These are phyloP conservation scores for Caenorhabditis tropicalis DNA, from an alignment of 1,140 invertebrate species.

Conservation along the genomic window DNA sequence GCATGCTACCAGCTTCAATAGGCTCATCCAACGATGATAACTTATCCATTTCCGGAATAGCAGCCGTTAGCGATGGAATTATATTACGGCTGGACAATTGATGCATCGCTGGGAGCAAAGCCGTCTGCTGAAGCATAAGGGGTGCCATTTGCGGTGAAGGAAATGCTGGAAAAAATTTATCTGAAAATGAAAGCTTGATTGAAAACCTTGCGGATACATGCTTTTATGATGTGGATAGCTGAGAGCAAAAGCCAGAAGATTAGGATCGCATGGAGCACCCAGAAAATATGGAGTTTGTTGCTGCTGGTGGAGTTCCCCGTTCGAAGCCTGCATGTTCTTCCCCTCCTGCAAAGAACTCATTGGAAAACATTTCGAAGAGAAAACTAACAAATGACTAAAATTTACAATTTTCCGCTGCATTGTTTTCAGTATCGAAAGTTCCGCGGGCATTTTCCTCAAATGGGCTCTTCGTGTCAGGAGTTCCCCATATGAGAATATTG, in stretches of 20 bases:
- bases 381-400: not conserved
- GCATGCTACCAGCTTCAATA: conserved; percentile 45
- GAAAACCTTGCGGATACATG: conserved; percentile 3
- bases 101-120: not conserved
- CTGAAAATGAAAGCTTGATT: not conserved
- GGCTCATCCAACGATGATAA: conserved; percentile 25
- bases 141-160: not conserved
- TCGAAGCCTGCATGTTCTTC: conserved; percentile 15
- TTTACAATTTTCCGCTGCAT: not conserved
- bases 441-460: too few relatives aligned
- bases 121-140: not conserved
- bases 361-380: not conserved
- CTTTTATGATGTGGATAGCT: conserved; percentile 8
- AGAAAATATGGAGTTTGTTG: not conserved
- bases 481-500: not conserved
- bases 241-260: not conserved
- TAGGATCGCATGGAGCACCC: conserved; percentile 12
- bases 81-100: not conserved
- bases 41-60: conserved; percentile 35
- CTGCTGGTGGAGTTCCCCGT: conserved; percentile 20
- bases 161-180: not conserved
- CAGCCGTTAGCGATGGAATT: not conserved
- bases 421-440: too few relatives aligned
- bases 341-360: not conserved
- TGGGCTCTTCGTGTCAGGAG: not conserved